Percentiles rank a stretch among this genome's conserved stretches.
Evolutionary conservation across 1,140 invertebrate species (phyloP).

Genomic region (Cherax destructor): DNA sequence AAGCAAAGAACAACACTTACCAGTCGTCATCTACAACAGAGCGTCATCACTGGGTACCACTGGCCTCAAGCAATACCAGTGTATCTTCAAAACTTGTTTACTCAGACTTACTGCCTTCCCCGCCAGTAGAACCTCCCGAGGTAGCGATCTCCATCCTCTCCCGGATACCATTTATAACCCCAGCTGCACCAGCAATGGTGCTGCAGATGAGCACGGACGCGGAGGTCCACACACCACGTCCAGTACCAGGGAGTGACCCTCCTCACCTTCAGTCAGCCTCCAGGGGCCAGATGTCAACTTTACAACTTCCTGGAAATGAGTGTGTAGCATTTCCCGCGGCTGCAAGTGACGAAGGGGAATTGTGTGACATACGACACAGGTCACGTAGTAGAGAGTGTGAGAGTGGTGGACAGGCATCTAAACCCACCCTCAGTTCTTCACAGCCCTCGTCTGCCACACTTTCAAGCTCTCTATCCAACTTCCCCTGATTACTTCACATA

Average conservation of each 20-base stretch:
- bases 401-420: not conserved
- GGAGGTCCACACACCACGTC: too few species aligned
- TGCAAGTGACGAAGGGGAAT: not conserved
- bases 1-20: too few species aligned
- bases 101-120: not conserved
- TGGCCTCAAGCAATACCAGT: too few species aligned
- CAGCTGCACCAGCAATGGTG: not conserved
- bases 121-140: not conserved
- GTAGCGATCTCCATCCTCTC: not conserved
- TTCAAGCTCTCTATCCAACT: not conserved
- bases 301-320: not conserved
- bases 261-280: not conserved
- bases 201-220: not conserved
- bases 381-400: not conserved
- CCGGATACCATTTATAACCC: not conserved
- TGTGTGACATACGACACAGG: not conserved
- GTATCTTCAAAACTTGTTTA: too few species aligned
- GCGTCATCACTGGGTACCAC: too few species aligned
- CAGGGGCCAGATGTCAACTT: not conserved
- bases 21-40: too few species aligned
- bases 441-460: not conserved
- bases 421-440: not conserved
- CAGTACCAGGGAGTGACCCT: not conserved
- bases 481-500: not conserved
- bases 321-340: not conserved